Base-by-base conservation (phyloP, 2,888 invertebrate species). In the Agriopis leucophaearia region DNA sequence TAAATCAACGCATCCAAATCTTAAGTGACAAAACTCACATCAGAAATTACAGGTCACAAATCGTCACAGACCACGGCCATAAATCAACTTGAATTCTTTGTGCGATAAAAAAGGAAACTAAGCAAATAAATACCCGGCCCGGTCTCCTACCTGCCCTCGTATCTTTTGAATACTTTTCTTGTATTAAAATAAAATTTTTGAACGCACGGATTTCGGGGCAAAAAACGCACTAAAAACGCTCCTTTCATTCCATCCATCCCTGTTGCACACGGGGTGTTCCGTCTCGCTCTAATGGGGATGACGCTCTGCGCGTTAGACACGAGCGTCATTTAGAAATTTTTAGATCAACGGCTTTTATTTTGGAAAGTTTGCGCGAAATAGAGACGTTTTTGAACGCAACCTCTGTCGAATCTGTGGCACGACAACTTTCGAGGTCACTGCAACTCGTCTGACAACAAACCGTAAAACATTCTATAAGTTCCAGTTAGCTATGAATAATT, bases 121-220 rank as follows among this genome's bases (percentile, higher is more conserved):
- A 93, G 90, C 92, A 94, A 94, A 94, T 91, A 94, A 94, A 94
- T 91, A 92, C 90, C 87, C 79, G 86, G 80, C 79, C 76, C 81
- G 80, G 78, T 77, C 85, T 82, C 89, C 93, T 94, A 94, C 94
- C 94, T 94, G 94, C 90, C 81, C 87, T 85, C 88, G 88, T 90
- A 90, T 91, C 92, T 90, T 91, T 91, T 88, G 89, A 92, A 92
- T 92, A 89, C 90, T 89, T 88, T 88, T 89, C 89, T 92, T 91
- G 89, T 90, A 92, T 91, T 93, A 90, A 92, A 94, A 93, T 92
- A 93, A 92, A 91, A 91, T 85, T 89, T 89, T 82, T 87, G 88
- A 91, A 89, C 88, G 86, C 90, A 89, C 86, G 88, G 89, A 89
- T 91, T 91, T 85, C 83, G 86, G 87, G 81, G 80, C 93, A 94